These are phyloP conservation scores for Portunus trituberculatus DNA, from an alignment of 1,140 invertebrate species.

Conservation along the genomic window DNA sequence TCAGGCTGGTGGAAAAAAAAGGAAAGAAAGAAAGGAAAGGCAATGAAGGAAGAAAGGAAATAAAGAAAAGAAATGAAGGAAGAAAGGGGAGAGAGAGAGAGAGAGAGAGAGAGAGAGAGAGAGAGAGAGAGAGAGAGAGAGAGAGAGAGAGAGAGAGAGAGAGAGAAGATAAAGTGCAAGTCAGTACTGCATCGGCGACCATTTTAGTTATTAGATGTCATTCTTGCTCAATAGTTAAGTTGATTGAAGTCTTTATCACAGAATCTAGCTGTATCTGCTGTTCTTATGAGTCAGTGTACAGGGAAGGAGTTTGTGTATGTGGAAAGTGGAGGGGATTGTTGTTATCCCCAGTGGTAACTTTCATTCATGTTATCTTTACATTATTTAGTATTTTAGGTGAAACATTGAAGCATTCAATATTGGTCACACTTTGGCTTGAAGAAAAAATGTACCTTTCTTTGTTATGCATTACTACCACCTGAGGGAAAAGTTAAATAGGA, in stretches of 20 bases:
- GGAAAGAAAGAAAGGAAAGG: too few relatives aligned
- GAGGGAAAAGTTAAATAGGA: background rate
- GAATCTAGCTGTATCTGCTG: conserved; percentile 29
- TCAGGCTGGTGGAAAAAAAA: too few relatives aligned
- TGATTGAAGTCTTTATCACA: conserved; percentile 61
- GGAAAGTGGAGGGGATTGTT: background rate
- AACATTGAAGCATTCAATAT: background rate
- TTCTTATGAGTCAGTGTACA: conserved; percentile 42
- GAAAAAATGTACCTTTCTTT: background rate
- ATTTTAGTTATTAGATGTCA: conserved; percentile 52
- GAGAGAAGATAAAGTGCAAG: background rate
- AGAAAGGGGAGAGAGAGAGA: too few relatives aligned
- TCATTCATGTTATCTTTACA: background rate
- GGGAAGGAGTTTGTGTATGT: background rate
- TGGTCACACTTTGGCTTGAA: background rate
- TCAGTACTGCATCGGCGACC: conserved; percentile 35
- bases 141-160: too few relatives aligned
- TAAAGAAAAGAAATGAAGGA: too few relatives aligned
- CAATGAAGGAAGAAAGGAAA: too few relatives aligned
- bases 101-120: too few relatives aligned
- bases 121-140: too few relatives aligned
- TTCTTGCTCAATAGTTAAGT: conserved; percentile 70
- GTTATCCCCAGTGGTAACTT: background rate
- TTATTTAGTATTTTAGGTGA: background rate
- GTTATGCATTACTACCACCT: background rate